Evolutionary conservation across 2,888 invertebrate species (phyloP).

Genomic region (Drosophila mimica): DNA sequence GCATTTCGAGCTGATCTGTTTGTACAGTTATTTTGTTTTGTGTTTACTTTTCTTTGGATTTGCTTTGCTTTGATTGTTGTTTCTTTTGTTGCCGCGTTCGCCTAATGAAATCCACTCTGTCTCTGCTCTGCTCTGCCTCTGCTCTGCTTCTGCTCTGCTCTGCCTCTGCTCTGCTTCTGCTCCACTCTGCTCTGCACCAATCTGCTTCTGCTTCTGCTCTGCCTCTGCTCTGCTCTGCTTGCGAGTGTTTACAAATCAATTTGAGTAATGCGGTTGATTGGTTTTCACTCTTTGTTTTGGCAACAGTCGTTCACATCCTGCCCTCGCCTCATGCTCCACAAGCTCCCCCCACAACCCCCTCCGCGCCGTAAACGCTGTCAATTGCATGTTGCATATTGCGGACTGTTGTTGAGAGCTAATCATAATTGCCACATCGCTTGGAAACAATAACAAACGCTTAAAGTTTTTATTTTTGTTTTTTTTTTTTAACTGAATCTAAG

Average conservation of each 20-base stretch:
- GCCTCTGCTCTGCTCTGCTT: slow-evolving; percentile 2
- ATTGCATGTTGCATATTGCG: slow-evolving; percentile 14
- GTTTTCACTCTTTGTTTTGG: slow-evolving; percentile 32
- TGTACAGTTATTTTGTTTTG: slow-evolving; percentile 32
- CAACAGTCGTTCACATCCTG: slow-evolving; percentile 20
- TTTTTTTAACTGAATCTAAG: neutral
- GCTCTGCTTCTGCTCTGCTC: neutral
- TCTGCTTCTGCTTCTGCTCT: neutral
- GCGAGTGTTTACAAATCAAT: slow-evolving; percentile 73
- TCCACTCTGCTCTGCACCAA: no score
- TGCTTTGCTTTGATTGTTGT: slow-evolving; percentile 23
- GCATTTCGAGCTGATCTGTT: slow-evolving; percentile 38
- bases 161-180: neutral
- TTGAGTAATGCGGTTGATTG: slow-evolving; percentile 70
- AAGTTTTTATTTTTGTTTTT: neutral
- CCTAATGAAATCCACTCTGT: slow-evolving; percentile 40
- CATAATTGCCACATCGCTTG: slow-evolving; percentile 4
- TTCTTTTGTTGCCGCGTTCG: slow-evolving; percentile 17
- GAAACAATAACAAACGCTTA: neutral
- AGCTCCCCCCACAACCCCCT: no score
- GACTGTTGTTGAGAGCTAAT: slow-evolving; percentile 6
- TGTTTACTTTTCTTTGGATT: slow-evolving; percentile 36
- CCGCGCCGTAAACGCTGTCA: neutral
- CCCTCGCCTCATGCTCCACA: neutral
- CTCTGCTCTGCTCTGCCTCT: neutral